phyloP scores from a whole-genome alignment of 1,140 invertebrate genomes.

The Chionoecetes opilio region DNA sequence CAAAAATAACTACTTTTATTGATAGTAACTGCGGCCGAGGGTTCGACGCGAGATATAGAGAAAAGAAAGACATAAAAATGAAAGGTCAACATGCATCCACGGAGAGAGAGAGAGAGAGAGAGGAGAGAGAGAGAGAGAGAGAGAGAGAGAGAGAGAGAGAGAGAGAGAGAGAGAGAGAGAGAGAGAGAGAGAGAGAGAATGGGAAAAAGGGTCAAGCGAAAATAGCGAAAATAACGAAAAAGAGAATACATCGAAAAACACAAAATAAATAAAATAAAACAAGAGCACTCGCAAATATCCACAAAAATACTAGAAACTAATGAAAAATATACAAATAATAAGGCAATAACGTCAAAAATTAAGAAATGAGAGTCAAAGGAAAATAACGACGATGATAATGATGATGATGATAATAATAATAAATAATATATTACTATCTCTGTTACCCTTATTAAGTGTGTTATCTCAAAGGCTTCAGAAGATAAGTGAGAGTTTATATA shows the following conservation, averaged over 20 bases:
- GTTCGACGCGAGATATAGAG: constrained; percentile 10
- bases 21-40: no score
- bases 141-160: constrained; percentile 51
- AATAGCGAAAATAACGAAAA: background rate
- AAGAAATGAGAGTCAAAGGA: background rate
- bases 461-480: background rate
- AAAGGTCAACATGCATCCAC: no score
- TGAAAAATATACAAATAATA: background rate
- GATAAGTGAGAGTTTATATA: background rate
- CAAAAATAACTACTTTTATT: no score
- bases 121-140: constrained; percentile 50
- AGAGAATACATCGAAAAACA: background rate
- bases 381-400: background rate
- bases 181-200: constrained; percentile 20
- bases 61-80: background rate
- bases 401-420: background rate
- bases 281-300: background rate
- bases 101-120: constrained; percentile 22
- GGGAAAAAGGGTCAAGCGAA: background rate
- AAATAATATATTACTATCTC: no score
- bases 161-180: background rate
- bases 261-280: background rate
- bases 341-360: background rate
- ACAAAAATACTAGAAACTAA: background rate
- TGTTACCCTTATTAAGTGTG: background rate